Evolutionary conservation across 2,888 invertebrate genomes (phyloP).

Genomic region (Archips xylosteana): DNA sequence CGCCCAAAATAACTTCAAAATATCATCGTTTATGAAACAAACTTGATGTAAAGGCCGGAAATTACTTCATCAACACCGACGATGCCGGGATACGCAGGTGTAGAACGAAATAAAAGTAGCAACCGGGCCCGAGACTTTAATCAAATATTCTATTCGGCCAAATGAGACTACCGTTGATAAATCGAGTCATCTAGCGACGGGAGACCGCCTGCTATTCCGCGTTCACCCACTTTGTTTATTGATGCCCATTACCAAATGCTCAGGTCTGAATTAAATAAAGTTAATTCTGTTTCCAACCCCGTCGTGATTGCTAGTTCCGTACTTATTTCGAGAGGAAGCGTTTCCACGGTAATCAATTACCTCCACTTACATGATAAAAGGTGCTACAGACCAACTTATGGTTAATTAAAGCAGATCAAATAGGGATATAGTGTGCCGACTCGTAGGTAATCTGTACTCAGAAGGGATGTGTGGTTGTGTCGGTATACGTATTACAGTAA

Average conservation of each 20-base stretch:
- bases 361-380: slow-evolving; percentile 19
- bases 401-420: slow-evolving; percentile 38
- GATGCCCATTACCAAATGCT: slow-evolving; percentile 60
- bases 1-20: slow-evolving; percentile 33
- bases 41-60: slow-evolving; percentile 20
- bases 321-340: neutral
- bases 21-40: slow-evolving; percentile 37
- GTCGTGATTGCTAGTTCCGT: slow-evolving; percentile 33
- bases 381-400: slow-evolving; percentile 23
- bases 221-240: slow-evolving; percentile 59
- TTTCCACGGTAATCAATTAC: slow-evolving; percentile 13
- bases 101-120: slow-evolving; percentile 56
- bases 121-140: slow-evolving; percentile 60
- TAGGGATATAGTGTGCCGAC: slow-evolving; percentile 9
- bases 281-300: slow-evolving; percentile 45
- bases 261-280: slow-evolving; percentile 45
- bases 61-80: slow-evolving; percentile 32
- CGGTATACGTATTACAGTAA: slow-evolving; percentile 25
- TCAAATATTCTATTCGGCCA: slow-evolving; percentile 66
- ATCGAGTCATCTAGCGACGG: slow-evolving; percentile 64
- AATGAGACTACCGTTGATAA: slow-evolving; percentile 67
- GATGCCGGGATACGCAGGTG: slow-evolving; percentile 40
- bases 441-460: slow-evolving; percentile 23
- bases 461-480: slow-evolving; percentile 26
- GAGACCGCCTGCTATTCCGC: slow-evolving; percentile 51